Conservation (phyloP, 2,113 vertebrate genomes). For the Esox niger region DNA sequence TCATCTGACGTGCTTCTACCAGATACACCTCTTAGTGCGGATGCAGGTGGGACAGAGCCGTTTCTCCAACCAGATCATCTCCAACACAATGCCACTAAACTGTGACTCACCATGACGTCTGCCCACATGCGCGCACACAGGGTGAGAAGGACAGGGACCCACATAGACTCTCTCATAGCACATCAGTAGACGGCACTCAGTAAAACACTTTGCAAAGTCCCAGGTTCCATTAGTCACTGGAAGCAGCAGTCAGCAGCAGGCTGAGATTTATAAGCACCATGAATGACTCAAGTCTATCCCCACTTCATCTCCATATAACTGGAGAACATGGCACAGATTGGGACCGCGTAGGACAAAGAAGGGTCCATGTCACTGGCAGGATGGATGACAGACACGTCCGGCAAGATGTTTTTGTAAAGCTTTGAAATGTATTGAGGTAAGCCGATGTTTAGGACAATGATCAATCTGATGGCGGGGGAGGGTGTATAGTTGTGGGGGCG, state of each 20-base stretch:
- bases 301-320: not conserved
- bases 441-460: not conserved
- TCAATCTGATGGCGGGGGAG: not conserved
- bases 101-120: conserved; percentile 19
- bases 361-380: too few species aligned
- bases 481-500: conserved; percentile 2
- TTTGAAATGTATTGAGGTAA: not conserved
- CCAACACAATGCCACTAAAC: too few species aligned
- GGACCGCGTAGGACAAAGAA: too few species aligned
- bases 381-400: not conserved
- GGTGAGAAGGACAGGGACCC: not conserved
- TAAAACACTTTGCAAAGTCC: conserved; percentile 18
- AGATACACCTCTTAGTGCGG: too few species aligned
- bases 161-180: not conserved
- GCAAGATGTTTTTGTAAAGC: not conserved
- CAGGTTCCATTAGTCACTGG: conserved; percentile 14
- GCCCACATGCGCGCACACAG: not conserved
- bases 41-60: too few species aligned
- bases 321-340: too few species aligned
- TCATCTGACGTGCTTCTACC: too few species aligned
- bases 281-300: conserved; percentile 17
- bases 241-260: conserved; percentile 4
- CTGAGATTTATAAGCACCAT: conserved; percentile 22
- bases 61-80: too few species aligned
- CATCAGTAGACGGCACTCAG: not conserved